Evolutionary conservation across 2,113 vertebrate genomes (phyloP), one percentile per base, ranked within the genome.

Genomic region (Vireo altiloquus): DNA sequence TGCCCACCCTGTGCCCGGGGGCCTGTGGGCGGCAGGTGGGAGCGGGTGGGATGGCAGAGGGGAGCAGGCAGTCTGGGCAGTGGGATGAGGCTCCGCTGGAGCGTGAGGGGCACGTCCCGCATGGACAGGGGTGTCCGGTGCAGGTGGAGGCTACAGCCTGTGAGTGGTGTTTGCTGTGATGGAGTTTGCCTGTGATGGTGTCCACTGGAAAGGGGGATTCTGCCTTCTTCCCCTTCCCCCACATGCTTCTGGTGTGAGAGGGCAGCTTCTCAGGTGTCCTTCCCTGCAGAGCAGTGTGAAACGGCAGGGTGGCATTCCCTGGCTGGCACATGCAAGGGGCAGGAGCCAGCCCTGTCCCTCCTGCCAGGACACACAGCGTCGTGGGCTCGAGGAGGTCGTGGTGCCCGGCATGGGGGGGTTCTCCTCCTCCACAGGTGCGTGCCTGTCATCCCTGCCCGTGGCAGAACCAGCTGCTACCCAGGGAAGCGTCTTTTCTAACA

Each of bases 361-460:
- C 69, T 60, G 61, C 87, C 69, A 17, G 52, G 6, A 46, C 60
- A 37, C 13, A 5, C 66, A 16, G 18, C 4, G 0, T 6, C 2
- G 0, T 6, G 54, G 47, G 22, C 42, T 44, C 1, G 0, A 11
- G 50, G 44, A 15, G 46, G 13, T 8, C 0, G 4, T 24, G 1
- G 50, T 57, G 31, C n/a, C 57, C 1, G 0, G 10, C 23, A 6
- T 2, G 35, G 42, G 8, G 17, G 37, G 63, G 10, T 68, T 61
- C 23, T 0, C 16, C 52, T 57, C 12, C 17, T 1, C 59, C 7
- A 5, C 28, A 7, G 12, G 30, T 1, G 5, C 1, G 11, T 14
- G 69, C 17, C 53, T 8, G 8, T 11, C 39, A 1, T 46, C 42
- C 21, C 35, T 35, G 65, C 87, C 47, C 3, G 4, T 53, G 40